phyloP scores from a whole-genome alignment of 2,113 vertebrate genomes.

The Calonectris borealis region DNA sequence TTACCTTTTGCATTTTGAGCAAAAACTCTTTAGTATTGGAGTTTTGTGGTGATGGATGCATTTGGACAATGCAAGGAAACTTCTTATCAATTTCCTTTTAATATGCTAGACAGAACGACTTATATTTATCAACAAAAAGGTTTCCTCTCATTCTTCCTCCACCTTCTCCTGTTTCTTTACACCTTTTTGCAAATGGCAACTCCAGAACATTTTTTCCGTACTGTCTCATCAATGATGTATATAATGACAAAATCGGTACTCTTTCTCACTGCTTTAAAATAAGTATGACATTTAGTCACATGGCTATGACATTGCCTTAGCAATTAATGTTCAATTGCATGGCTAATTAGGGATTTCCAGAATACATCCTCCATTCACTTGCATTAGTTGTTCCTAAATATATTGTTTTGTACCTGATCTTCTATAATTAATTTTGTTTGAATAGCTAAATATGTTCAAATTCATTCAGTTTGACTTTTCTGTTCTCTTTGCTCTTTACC shows the following conservation, averaged over 20 bases:
- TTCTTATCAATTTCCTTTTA: not conserved
- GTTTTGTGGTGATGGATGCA: not conserved
- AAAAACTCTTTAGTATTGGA: not conserved
- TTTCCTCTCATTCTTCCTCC: not conserved
- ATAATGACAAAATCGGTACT: not conserved
- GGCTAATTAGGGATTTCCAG: not conserved
- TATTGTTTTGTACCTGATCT: not conserved
- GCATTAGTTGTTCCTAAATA: not conserved
- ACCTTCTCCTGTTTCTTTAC: not conserved
- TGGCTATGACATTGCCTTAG: not conserved
- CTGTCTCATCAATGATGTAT: not conserved
- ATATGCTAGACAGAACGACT: not conserved
- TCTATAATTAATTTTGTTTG: not conserved
- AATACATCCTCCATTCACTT: not conserved
- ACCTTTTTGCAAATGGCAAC: not conserved
- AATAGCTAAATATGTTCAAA: not conserved
- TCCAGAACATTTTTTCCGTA: not conserved
- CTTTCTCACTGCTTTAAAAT: not conserved
- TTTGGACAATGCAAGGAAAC: not conserved
- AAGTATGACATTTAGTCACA: not conserved
- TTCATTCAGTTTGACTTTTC: not conserved
- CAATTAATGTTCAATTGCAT: not conserved
- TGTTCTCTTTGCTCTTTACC: not conserved
- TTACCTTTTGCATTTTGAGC: not conserved
- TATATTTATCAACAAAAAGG: not conserved